Conservation (phyloP, 2,797 vertebrate genomes). For the Dendrocincla fuliginosa region DNA sequence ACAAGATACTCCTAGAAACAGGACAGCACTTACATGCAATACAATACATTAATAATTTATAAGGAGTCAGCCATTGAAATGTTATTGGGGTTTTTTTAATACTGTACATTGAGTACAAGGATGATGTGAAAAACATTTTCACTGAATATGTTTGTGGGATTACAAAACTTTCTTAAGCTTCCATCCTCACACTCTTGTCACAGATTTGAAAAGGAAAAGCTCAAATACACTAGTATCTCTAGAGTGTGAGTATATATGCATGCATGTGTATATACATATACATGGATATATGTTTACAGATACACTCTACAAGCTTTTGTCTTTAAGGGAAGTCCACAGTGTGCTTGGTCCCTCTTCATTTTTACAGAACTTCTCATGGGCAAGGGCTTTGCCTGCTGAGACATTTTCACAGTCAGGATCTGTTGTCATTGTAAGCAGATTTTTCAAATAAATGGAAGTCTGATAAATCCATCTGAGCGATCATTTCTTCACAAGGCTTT, state of each 20-base stretch:
- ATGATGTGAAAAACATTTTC: neutral
- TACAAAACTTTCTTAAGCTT: neutral
- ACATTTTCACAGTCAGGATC: neutral
- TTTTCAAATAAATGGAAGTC: neutral
- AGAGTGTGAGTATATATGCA: neutral
- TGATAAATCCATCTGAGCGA: neutral
- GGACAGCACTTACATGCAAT: constrained; percentile 23
- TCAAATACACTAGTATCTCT: neutral
- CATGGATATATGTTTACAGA: fast-evolving
- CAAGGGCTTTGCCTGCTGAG: neutral
- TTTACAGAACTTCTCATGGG: neutral
- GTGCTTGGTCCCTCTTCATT: neutral
- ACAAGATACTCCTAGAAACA: constrained; percentile 45
- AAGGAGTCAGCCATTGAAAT: constrained; percentile 25
- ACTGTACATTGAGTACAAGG: neutral
- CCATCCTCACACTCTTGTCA: neutral
- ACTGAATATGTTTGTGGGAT: neutral
- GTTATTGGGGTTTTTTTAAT: neutral
- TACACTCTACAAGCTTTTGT: neutral
- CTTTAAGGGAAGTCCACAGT: neutral
- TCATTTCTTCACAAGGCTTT: neutral
- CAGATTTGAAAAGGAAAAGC: neutral
- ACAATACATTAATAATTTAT: constrained; percentile 43
- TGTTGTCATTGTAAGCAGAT: neutral
- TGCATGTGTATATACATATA: neutral